Conservation (phyloP, 2,113 vertebrate species). For the Hepsetus odoe region DNA sequence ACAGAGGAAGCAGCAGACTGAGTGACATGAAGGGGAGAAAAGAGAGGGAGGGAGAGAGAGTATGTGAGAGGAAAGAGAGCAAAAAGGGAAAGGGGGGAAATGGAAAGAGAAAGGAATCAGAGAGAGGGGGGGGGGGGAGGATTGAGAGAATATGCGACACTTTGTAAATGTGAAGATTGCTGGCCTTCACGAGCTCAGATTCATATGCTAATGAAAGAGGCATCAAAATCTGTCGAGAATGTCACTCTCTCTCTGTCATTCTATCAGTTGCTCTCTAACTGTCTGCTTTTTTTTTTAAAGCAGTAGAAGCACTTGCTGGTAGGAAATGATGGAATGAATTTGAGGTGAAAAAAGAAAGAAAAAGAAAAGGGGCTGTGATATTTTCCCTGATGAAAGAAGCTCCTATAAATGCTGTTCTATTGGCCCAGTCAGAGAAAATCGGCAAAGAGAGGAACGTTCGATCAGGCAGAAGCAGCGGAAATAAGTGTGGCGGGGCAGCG, state of each 20-base stretch:
- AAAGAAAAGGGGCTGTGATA: constrained; percentile 32
- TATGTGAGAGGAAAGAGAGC: neutral
- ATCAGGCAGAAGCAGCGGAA: constrained; percentile 43
- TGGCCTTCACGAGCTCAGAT: neutral
- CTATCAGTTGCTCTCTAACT: constrained; percentile 4
- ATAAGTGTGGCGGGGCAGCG: constrained; percentile 7
- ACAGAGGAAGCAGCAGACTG: constrained; percentile 10
- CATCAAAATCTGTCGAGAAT: constrained; percentile 3
- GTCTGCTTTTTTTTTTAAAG: constrained; percentile 7
- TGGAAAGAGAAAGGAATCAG: neutral
- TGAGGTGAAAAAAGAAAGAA: constrained; percentile 26
- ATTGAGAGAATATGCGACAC: no score
- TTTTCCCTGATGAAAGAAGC: constrained; percentile 38
- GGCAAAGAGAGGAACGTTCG: constrained; percentile 28
- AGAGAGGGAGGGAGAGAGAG: neutral
- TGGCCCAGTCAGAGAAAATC: constrained; percentile 24
- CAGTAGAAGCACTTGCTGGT: constrained; percentile 25
- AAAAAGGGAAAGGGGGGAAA: neutral
- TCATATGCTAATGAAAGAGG: constrained; percentile 11
- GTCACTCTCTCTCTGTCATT: neutral
- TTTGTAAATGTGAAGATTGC: neutral
- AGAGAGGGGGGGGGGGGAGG: neutral
- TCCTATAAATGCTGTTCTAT: constrained; percentile 34
- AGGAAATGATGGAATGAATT: constrained; percentile 34
- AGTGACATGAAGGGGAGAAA: neutral